phyloP scores from a whole-genome alignment of 2,888 invertebrate species.

The Diplolepis rosae region DNA sequence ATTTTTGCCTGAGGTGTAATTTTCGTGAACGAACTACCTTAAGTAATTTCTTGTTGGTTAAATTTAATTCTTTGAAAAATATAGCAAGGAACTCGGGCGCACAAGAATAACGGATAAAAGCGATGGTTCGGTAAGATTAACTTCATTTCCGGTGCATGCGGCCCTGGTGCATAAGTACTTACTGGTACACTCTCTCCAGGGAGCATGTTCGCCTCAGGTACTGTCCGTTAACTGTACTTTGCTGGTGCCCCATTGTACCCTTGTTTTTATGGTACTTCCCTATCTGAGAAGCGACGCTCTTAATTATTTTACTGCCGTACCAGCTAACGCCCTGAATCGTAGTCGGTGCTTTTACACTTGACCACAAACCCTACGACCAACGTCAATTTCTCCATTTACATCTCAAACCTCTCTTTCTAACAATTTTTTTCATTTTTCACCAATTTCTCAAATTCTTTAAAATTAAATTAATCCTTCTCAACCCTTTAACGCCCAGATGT shows the following conservation, averaged over 20 bases:
- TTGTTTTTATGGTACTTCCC: constrained; percentile 29
- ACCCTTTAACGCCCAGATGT: too few species aligned
- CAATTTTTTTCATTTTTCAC: too few species aligned
- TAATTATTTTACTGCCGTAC: constrained; percentile 46
- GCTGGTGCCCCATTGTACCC: constrained; percentile 29
- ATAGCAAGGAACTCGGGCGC: background rate
- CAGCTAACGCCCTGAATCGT: constrained; percentile 33
- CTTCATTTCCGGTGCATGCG: background rate
- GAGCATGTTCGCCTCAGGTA: constrained; percentile 24
- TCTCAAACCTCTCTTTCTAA: too few species aligned
- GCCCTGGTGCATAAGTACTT: constrained; percentile 20
- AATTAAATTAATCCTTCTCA: too few species aligned
- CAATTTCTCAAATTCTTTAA: too few species aligned
- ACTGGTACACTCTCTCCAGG: constrained; percentile 22
- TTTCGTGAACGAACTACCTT: too few species aligned
- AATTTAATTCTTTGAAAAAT: background rate
- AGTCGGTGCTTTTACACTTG: constrained; percentile 26
- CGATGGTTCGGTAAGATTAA: constrained; percentile 4
- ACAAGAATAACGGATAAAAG: background rate
- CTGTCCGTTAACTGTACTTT: constrained; percentile 27
- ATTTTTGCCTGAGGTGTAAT: too few species aligned
- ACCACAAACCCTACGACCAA: background rate
- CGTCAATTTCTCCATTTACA: background rate
- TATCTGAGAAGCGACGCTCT: constrained; percentile 34
- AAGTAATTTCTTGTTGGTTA: too few species aligned